phyloP scores from a whole-genome alignment of 1,140 invertebrate genomes.

The Drosophila tsacasi region DNA sequence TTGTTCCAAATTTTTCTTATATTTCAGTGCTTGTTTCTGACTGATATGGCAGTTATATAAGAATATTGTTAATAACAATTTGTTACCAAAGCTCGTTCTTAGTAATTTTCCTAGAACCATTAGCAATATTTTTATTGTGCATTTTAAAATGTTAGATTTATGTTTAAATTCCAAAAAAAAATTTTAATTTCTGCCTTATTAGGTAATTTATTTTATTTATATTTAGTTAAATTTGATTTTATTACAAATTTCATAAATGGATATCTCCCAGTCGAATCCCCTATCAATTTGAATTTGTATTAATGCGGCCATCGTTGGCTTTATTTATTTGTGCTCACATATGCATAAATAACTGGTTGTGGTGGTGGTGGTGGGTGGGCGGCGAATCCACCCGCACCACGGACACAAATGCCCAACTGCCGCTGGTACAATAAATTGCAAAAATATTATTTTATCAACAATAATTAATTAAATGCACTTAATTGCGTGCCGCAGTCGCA shows the following conservation, averaged over 20 bases:
- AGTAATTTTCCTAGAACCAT: background rate
- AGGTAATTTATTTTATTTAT: background rate
- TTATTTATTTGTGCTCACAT: slow-evolving; percentile 78
- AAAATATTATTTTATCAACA: slow-evolving; percentile 84
- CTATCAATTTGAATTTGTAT: slow-evolving; percentile 11
- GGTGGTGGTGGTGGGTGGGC: slow-evolving; percentile 6
- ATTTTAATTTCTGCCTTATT: too few species aligned
- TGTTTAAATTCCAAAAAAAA: too few species aligned
- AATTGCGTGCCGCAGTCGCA: slow-evolving; percentile 76
- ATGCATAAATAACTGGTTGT: slow-evolving; percentile 76
- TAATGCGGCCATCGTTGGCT: slow-evolving; percentile 22
- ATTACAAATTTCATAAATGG: background rate
- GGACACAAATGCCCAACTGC: slow-evolving; percentile 38
- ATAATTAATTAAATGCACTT: slow-evolving; percentile 84
- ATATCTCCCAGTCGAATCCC: background rate
- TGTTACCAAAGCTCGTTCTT: too few species aligned
- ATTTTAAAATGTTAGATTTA: too few species aligned
- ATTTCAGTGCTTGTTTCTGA: background rate
- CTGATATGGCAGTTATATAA: too few species aligned
- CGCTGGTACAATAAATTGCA: slow-evolving; percentile 79
- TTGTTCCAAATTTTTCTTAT: background rate
- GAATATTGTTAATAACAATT: too few species aligned
- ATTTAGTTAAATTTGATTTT: background rate
- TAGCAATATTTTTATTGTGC: too few species aligned
- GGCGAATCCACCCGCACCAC: slow-evolving; percentile 5